These are phyloP conservation scores for Eidolon helvum DNA, from an alignment of 2,113 vertebrate species.

Conservation along the genomic window DNA sequence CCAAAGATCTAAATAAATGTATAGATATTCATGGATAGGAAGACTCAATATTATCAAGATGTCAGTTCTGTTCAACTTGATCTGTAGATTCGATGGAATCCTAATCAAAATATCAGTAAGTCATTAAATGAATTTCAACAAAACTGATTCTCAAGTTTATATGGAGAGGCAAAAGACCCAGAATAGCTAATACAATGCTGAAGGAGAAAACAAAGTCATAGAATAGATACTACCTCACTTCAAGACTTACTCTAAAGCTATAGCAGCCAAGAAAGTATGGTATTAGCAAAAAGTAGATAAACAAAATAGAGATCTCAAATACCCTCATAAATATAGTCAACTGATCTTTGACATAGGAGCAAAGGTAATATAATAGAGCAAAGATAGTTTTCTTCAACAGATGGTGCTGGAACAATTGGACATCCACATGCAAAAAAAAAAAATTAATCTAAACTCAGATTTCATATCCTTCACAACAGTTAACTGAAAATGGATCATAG, in stretches of 20 bases:
- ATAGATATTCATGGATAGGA: background rate
- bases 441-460: background rate
- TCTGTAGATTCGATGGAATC: background rate
- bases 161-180: background rate
- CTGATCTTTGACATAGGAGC: background rate
- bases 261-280: background rate
- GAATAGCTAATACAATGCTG: background rate
- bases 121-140: background rate
- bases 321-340: background rate
- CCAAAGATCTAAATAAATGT: background rate
- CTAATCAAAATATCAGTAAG: background rate
- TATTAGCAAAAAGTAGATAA: background rate
- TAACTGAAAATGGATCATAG: background rate
- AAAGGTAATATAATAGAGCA: background rate
- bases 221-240: background rate
- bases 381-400: background rate
- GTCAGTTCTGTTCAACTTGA: background rate
- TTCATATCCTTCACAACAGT: background rate
- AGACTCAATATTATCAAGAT: background rate
- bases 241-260: background rate
- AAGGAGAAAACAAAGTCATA: background rate
- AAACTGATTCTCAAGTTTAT: background rate
- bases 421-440: background rate
- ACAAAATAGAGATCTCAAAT: background rate
- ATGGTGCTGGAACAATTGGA: background rate